phyloP scores from a whole-genome alignment of 2,113 vertebrate genomes.

The Sinocyclocheilus maitianheensis region DNA sequence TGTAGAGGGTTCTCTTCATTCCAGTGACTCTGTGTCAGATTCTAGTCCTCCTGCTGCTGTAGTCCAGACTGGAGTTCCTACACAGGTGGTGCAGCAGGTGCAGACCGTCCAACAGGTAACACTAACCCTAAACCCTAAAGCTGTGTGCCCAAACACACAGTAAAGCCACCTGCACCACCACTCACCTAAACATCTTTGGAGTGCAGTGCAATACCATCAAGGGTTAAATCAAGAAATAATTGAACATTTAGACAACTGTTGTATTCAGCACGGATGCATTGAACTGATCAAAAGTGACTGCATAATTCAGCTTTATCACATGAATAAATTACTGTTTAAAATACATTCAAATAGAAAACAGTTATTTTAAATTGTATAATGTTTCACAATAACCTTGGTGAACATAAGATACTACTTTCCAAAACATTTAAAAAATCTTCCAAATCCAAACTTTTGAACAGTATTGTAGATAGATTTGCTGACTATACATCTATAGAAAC shows the following conservation, averaged over 20 bases:
- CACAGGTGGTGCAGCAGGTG: conserved; percentile 90
- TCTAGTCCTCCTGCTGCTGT: conserved; percentile 84
- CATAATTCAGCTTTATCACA: not conserved
- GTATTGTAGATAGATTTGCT: not conserved
- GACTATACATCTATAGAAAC: not conserved
- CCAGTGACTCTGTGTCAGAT: conserved; percentile 86
- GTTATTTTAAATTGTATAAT: too few species aligned
- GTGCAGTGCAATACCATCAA: not conserved
- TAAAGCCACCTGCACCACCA: not conserved
- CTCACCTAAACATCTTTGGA: not conserved
- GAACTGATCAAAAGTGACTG: not conserved
- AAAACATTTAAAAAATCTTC: not conserved
- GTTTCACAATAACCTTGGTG: too few species aligned
- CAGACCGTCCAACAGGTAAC: conserved; percentile 86
- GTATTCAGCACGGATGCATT: not conserved
- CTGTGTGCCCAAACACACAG: not conserved
- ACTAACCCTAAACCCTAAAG: not conserved
- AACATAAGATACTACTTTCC: too few species aligned
- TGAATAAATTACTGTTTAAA: not conserved
- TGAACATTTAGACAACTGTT: not conserved
- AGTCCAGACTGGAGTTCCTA: conserved; percentile 86
- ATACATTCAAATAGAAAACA: too few species aligned
- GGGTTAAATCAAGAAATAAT: not conserved
- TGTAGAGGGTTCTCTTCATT: conserved; percentile 87
- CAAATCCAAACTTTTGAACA: not conserved